Base-by-base conservation (phyloP, 1,140 invertebrate species). In the Apolygus lucorum region DNA sequence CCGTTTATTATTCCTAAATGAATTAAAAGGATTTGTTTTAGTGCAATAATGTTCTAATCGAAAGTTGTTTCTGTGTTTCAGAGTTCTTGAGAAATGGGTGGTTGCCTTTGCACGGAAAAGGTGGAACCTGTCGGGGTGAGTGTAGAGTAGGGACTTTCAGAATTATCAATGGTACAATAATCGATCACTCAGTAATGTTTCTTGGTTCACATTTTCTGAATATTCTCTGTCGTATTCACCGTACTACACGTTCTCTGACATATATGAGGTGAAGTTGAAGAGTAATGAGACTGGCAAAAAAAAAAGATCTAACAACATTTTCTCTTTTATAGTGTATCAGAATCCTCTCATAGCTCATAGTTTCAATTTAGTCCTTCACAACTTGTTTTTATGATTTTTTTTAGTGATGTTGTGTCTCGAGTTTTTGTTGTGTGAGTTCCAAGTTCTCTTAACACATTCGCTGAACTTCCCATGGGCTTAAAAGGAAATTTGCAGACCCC, bases 41-140 rank as follows among this genome's bases (percentile, higher is more conserved):
- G n/a, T n/a, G n/a, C 34, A 42, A 42, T 17, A 42, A 8, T 42
- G 17, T 42, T 8, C 17, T 42, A 42, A 42, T 42, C 4, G 4
- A 42, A 8, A 8, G 34, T 42, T 42, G 17, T 42, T 42, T 49
- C 25, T 68, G 34, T 54, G n/a, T n/a, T 71, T 29, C 59, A 34
- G 24, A 68, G 59, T 63, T 49, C 52, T 42, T 28, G 26, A n/a
- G 67, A 52, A 28, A 73, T 73, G 72, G 72, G 72, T 29, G 67
- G 59, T 29, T 73, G 70, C 28, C 69, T 68, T n/a, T 54, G 67
- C 42, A 52, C 70, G n/a, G 72, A 71, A 2, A 69, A 71, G 27
- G 67, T 73, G 29, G 72, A 73, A 62, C 67, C 72, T 54, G 67
- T 64, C 49, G 70, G 67, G 1, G 72, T 59, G 22, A 59, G 54